Evolutionary conservation across 2,797 vertebrate genomes (phyloP).

Genomic region (Prionace glauca): DNA sequence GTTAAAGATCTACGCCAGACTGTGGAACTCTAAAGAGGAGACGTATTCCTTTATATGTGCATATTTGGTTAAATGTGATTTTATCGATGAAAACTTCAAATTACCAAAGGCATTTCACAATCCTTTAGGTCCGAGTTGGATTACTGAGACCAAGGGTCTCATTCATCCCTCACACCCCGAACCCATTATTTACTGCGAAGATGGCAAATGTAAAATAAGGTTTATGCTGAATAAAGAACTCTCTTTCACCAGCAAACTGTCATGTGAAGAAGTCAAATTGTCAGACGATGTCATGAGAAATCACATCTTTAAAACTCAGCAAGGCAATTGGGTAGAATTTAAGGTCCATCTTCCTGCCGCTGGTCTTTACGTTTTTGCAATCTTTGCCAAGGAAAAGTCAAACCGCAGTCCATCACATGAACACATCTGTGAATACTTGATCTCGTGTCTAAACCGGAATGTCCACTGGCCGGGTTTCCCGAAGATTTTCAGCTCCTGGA

Average conservation of each 20-base stretch:
- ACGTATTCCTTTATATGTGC: conserved; percentile 54
- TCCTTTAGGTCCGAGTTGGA: conserved; percentile 68
- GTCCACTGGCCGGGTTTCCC: conserved; percentile 67
- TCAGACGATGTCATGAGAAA: conserved; percentile 49
- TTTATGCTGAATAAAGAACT: conserved; percentile 58
- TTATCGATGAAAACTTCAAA: conserved; percentile 49
- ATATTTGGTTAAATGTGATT: conserved; percentile 57
- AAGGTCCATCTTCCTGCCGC: conserved; percentile 62
- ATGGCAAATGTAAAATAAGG: conserved; percentile 59
- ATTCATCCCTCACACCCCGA: conserved; percentile 49
- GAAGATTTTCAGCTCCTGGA: conserved; percentile 57
- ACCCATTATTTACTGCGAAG: conserved; percentile 59
- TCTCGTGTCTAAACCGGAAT: conserved; percentile 59
- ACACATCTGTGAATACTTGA: conserved; percentile 67
- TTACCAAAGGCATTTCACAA: conserved; percentile 58
- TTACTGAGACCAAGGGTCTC: conserved; percentile 63
- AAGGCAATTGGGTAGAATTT: conserved; percentile 54
- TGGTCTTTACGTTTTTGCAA: conserved; percentile 60
- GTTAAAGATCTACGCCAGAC: conserved; percentile 62
- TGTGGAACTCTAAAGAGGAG: conserved; percentile 47
- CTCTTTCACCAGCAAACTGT: conserved; percentile 46
- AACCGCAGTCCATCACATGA: conserved; percentile 53
- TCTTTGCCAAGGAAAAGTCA: conserved; percentile 62
- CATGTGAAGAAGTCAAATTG: conserved; percentile 41
- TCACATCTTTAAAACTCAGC: conserved; percentile 58